A percentile compares a stretch with the other conserved stretches of the same genome.
Evolutionary conservation across 2,888 invertebrate genomes (phyloP).

Genomic region (Torymus aiolomorphi): DNA sequence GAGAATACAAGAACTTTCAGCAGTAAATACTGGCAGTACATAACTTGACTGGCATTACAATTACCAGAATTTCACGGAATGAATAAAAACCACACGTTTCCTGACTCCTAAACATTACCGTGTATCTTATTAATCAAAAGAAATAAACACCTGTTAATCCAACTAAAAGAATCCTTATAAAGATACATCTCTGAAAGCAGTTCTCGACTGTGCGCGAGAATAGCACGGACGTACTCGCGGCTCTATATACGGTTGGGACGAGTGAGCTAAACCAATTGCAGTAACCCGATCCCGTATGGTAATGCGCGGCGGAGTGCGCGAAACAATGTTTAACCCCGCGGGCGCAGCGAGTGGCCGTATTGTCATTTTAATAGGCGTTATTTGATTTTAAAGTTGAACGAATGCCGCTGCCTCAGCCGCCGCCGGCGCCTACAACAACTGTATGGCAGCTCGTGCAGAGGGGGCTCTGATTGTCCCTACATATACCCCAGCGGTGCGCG

Average conservation of each 20-base stretch:
- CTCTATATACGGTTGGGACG: not conserved
- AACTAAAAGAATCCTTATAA: not conserved
- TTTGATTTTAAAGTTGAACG: conserved; percentile 76
- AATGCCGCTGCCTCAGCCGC: conserved; percentile 68
- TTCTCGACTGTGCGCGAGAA: too few species aligned
- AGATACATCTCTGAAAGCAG: too few species aligned
- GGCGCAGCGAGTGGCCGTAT: conserved; percentile 65
- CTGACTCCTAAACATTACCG: too few species aligned
- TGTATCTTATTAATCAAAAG: too few species aligned
- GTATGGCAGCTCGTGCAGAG: conserved; percentile 28
- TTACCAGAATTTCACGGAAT: too few species aligned
- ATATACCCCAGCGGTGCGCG: not conserved
- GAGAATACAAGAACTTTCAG: too few species aligned
- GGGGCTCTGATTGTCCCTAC: conserved; percentile 72
- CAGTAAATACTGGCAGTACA: too few species aligned
- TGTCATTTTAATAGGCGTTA: conserved; percentile 76
- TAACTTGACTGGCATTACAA: too few species aligned
- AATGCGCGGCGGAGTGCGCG: conserved; percentile 67
- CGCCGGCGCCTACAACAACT: too few species aligned
- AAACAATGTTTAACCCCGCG: conserved; percentile 74
- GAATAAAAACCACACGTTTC: too few species aligned
- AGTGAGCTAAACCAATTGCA: conserved; percentile 70
- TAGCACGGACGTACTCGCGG: too few species aligned
- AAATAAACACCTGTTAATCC: not conserved
- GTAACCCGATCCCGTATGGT: conserved; percentile 76